phyloP scores from a whole-genome alignment of 2,797 vertebrate species.

The Kryptopterus vitreolus region DNA sequence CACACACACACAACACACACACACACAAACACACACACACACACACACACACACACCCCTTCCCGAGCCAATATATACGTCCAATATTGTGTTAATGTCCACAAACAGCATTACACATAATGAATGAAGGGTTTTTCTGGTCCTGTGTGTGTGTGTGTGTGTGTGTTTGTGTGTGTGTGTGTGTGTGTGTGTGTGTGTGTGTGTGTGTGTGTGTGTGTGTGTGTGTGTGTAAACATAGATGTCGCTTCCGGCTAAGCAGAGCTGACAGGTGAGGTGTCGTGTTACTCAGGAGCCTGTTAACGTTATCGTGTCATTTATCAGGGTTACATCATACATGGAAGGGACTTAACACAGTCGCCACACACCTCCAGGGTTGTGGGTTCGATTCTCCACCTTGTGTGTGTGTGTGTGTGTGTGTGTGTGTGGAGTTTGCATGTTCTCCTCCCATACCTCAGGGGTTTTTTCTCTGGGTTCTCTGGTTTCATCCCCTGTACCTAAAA shows the following conservation, averaged over 20 bases:
- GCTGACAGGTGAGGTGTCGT: slow-evolving; percentile 62
- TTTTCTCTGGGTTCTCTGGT: too few species aligned
- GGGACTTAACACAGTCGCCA: too few species aligned
- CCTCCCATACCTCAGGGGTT: too few species aligned
- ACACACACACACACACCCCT: too few species aligned
- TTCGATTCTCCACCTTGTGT: too few species aligned
- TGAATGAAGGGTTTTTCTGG: slow-evolving; percentile 44
- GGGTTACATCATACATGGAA: neutral
- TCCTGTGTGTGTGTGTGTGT: slow-evolving; percentile 8
- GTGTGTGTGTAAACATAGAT: slow-evolving; percentile 50
- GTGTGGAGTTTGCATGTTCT: too few species aligned
- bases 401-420: too few species aligned
- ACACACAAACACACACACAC: neutral
- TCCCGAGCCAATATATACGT: neutral
- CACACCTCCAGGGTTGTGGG: too few species aligned
- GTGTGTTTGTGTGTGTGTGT: slow-evolving; percentile 17
- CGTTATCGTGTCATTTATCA: neutral
- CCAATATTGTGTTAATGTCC: neutral
- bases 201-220: neutral
- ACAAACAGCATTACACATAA: slow-evolving; percentile 36
- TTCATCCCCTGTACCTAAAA: too few species aligned
- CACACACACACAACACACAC: neutral
- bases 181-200: neutral
- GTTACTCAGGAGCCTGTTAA: neutral
- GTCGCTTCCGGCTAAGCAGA: slow-evolving; percentile 60